These are phyloP conservation scores for Erpornis zantholeuca DNA, from an alignment of 2,113 vertebrate species.

Conservation along the genomic window DNA sequence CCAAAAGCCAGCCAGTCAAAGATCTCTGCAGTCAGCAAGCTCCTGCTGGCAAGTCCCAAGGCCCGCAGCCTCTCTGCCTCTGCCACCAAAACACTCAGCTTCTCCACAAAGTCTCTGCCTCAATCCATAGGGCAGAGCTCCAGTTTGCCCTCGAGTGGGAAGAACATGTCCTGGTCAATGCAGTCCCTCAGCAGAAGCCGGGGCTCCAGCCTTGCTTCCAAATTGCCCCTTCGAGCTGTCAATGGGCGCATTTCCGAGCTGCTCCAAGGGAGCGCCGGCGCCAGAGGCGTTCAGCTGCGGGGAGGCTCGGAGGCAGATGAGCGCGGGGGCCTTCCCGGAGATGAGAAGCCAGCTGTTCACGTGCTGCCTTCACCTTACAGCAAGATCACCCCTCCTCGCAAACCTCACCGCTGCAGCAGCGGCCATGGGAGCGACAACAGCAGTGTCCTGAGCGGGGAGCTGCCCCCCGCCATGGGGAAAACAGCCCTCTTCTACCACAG, in stretches of 20 bases:
- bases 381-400: conserved; percentile 93
- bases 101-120: conserved; percentile 95
- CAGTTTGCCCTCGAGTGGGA: conserved; percentile 84
- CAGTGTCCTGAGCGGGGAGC: conserved; percentile 94
- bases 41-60: conserved; percentile 92
- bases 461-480: conserved; percentile 97
- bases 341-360: conserved; percentile 79
- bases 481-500: conserved; percentile 97
- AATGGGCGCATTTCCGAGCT: conserved; percentile 95
- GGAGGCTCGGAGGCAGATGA: conserved; percentile 69
- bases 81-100: conserved; percentile 92
- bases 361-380: conserved; percentile 95
- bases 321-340: conserved; percentile 41
- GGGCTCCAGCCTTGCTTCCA: conserved; percentile 83
- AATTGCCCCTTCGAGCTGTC: conserved; percentile 88
- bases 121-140: conserved; percentile 87
- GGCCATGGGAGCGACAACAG: conserved; percentile 98
- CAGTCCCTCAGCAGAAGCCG: conserved; percentile 92
- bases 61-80: conserved; percentile 87
- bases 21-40: conserved; percentile 94
- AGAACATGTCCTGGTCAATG: conserved; percentile 91
- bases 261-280: conserved; percentile 80
- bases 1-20: conserved; percentile 85
- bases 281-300: conserved; percentile 69
- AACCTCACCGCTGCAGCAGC: conserved; percentile 93